Evolutionary conservation across 1,140 invertebrate genomes (phyloP).

Genomic region (Melitaea cinxia): DNA sequence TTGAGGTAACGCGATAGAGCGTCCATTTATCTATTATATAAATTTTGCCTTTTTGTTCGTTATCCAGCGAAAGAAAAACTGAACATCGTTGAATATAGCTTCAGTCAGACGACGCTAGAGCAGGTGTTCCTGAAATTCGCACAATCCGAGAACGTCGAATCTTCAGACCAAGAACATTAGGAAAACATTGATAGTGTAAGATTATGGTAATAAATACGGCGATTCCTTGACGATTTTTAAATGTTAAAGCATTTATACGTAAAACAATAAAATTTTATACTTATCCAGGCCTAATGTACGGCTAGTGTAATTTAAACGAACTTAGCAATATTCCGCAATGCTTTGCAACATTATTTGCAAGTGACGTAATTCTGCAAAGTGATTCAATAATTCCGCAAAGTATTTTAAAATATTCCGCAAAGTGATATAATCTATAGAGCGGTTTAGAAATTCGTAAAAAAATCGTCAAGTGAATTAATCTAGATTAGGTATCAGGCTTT

Average conservation of each 20-base stretch:
- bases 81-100: slow-evolving; percentile 91
- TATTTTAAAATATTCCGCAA: neutral
- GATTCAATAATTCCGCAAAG: neutral
- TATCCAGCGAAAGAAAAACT: slow-evolving; percentile 87
- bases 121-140: slow-evolving; percentile 94
- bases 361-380: neutral
- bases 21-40: too few species aligned
- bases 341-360: slow-evolving; percentile 6
- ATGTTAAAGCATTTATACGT: slow-evolving; percentile 10
- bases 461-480: slow-evolving; percentile 28
- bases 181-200: slow-evolving; percentile 20
- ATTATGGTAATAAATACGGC: neutral
- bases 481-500: slow-evolving; percentile 51
- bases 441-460: neutral
- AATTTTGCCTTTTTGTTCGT: neutral
- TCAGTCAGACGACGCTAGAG: slow-evolving; percentile 92
- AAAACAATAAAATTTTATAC: neutral
- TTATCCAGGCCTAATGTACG: slow-evolving; percentile 1
- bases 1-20: too few species aligned
- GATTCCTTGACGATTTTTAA: slow-evolving; percentile 34
- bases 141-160: slow-evolving; percentile 84
- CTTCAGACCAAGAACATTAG: slow-evolving; percentile 68
- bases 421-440: neutral
- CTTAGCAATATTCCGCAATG: slow-evolving; percentile 6
- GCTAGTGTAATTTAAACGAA: neutral